These are phyloP conservation scores for Pentamera pediparva DNA, from an alignment of 53 echinoderm and acorn worm genomes.

Conservation along the genomic window DNA sequence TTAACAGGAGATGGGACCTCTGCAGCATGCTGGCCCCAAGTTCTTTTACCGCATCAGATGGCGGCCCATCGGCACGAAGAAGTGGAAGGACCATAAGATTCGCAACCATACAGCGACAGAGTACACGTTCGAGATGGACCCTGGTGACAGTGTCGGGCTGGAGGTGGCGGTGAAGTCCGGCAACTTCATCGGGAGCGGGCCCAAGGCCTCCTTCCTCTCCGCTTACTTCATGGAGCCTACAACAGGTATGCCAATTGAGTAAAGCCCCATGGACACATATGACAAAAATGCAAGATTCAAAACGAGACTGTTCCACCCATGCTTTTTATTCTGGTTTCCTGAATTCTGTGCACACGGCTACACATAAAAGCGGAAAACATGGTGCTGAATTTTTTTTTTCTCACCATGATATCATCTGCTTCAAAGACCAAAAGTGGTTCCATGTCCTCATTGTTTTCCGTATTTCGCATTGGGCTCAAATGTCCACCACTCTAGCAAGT, in stretches of 20 bases:
- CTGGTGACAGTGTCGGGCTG: slow-evolving; percentile 21
- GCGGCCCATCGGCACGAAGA: slow-evolving; percentile 16
- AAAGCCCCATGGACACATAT: too few species aligned
- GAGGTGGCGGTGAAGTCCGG: slow-evolving; percentile 36
- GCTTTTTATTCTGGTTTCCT: too few species aligned
- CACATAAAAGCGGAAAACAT: too few species aligned
- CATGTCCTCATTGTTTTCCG: too few species aligned
- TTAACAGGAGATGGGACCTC: slow-evolving; percentile 9
- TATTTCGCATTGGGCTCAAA: too few species aligned
- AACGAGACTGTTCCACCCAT: too few species aligned
- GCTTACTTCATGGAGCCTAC: slow-evolving; percentile 2
- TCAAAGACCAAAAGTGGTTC: too few species aligned
- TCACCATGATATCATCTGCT: not conserved
- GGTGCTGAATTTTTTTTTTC: too few species aligned
- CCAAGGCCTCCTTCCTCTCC: slow-evolving; percentile 3
- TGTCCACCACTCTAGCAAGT: too few species aligned
- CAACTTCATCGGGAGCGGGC: slow-evolving; percentile 37
- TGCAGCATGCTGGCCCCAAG: slow-evolving; percentile 46
- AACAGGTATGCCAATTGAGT: too few species aligned
- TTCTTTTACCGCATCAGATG: slow-evolving; percentile 47
- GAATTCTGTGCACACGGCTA: too few species aligned
- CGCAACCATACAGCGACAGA: not conserved
- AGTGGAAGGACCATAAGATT: slow-evolving; percentile 33
- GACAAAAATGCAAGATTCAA: too few species aligned
- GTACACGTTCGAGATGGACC: slow-evolving; percentile 29